Evolutionary conservation across 2,888 invertebrate genomes (phyloP).

Genomic region (Lasioglossum morio): DNA sequence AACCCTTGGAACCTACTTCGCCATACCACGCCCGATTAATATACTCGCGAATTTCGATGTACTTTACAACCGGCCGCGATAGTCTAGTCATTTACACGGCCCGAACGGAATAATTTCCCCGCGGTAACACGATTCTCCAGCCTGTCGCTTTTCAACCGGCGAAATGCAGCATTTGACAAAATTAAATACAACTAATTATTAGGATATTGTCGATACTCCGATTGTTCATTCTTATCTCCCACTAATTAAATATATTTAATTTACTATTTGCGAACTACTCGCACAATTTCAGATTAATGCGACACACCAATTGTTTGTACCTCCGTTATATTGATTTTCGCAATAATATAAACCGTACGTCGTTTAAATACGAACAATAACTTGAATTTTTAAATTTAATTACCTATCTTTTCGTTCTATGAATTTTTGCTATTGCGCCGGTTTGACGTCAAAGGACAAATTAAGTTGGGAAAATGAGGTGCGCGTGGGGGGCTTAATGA

Average conservation of each 20-base stretch:
- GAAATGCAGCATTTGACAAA: not conserved
- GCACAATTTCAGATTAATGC: not conserved
- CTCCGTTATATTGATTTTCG: not conserved
- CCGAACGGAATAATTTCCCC: not conserved
- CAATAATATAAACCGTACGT: not conserved
- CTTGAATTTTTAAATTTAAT: not conserved
- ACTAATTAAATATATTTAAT: not conserved
- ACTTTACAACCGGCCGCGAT: conserved; percentile 25
- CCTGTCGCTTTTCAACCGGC: not conserved
- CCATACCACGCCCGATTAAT: conserved; percentile 37
- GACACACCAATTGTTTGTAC: not conserved
- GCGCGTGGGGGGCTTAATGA: not conserved
- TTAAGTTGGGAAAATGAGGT: not conserved
- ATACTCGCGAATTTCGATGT: conserved; percentile 24
- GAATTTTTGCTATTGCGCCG: not conserved
- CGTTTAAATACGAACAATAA: not conserved
- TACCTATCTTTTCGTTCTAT: not conserved
- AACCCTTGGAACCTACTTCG: conserved; percentile 25
- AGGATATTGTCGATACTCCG: not conserved
- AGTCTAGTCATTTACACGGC: not conserved
- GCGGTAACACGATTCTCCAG: not conserved
- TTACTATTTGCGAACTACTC: not conserved
- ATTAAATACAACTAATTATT: not conserved
- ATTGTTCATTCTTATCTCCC: not conserved
- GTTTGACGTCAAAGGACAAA: not conserved